Conservation (phyloP, 2,888 invertebrate genomes). For the Peribatodes rhomboidaria region DNA sequence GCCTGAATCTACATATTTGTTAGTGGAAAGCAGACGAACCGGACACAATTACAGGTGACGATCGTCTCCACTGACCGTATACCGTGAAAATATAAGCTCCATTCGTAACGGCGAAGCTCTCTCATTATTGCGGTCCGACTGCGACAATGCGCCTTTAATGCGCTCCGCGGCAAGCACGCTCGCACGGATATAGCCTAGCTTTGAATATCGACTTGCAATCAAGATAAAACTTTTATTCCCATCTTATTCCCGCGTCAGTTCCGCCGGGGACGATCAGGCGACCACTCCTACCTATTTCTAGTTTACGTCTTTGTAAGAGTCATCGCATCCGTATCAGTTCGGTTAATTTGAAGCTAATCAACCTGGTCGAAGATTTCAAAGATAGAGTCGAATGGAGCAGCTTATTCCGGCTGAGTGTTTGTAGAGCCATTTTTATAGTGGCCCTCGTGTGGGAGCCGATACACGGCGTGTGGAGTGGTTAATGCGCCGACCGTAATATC, state of each 20-base stretch:
- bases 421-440: constrained; percentile 11
- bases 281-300: background rate
- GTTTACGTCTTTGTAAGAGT: background rate
- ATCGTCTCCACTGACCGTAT: constrained; percentile 67
- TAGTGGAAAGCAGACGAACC: constrained; percentile 60
- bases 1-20: constrained; percentile 58
- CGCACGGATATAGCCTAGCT: constrained; percentile 47
- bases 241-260: constrained; percentile 21
- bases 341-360: constrained; percentile 23
- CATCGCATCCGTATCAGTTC: background rate
- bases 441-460: constrained; percentile 69
- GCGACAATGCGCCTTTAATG: constrained; percentile 61
- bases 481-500: constrained; percentile 78
- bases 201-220: constrained; percentile 61
- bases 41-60: constrained; percentile 83
- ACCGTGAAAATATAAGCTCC: constrained; percentile 72
- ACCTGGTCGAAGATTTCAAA: constrained; percentile 27
- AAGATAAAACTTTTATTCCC: constrained; percentile 50
- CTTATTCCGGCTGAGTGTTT: constrained; percentile 2
- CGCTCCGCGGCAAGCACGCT: constrained; percentile 39
- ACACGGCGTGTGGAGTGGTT: constrained; percentile 71
- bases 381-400: background rate
- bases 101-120: constrained; percentile 73
- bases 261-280: background rate
- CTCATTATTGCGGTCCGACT: constrained; percentile 73